Conservation (phyloP, 2,113 vertebrate genomes). For the Meles meles region DNA sequence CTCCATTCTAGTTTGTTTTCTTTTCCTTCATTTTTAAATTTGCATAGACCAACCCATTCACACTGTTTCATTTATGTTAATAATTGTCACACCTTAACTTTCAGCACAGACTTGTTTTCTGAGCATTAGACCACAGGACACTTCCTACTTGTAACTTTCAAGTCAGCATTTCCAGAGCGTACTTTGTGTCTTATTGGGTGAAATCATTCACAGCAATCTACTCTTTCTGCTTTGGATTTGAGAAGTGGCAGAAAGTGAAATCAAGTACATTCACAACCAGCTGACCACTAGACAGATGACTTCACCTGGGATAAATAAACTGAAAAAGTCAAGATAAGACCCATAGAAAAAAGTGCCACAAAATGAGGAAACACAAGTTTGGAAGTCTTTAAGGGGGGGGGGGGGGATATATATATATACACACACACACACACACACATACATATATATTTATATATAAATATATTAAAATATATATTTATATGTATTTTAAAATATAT, state of each 20-base stretch:
- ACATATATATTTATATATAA: too few species aligned
- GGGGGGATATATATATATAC: neutral
- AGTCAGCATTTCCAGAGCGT: neutral
- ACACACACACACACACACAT: too few species aligned
- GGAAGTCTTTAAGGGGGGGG: neutral
- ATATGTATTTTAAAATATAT: too few species aligned
- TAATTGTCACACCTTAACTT: neutral
- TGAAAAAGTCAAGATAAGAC: neutral
- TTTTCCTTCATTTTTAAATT: neutral
- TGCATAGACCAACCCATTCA: neutral
- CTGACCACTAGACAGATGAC: neutral
- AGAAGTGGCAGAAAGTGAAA: neutral
- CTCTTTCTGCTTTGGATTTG: neutral
- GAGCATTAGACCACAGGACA: neutral
- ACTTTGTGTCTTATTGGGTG: neutral
- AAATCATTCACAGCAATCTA: neutral
- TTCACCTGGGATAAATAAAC: neutral
- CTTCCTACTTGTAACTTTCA: neutral
- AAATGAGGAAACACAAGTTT: neutral
- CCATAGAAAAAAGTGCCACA: neutral
- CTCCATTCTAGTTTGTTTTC: neutral
- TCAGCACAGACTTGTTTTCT: neutral
- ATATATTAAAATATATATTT: too few species aligned
- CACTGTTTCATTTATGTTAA: neutral
- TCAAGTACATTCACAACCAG: neutral